A percentile compares a stretch with the other conserved stretches of the same genome.
These are phyloP conservation scores for Xenops minutus DNA, from an alignment of 2,797 vertebrate species.

Conservation along the genomic window DNA sequence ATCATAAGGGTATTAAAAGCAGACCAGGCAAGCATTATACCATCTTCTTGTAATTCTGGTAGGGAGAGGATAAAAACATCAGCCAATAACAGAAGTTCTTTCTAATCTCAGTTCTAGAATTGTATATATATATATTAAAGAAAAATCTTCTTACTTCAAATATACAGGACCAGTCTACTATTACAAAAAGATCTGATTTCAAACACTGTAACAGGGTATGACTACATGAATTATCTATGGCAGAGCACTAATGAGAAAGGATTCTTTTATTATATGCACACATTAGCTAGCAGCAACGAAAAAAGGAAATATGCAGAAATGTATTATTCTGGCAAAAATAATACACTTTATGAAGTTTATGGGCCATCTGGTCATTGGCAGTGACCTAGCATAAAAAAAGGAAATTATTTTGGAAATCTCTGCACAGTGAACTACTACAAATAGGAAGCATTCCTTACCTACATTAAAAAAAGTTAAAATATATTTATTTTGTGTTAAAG, in stretches of 20 bases:
- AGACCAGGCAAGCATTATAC: neutral
- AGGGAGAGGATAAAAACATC: neutral
- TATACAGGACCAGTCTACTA: neutral
- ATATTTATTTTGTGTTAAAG: neutral
- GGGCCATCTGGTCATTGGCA: neutral
- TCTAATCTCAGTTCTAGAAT: neutral
- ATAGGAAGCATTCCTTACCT: neutral
- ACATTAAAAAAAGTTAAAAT: neutral
- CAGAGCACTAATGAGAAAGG: neutral
- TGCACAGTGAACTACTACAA: neutral
- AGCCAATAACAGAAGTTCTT: neutral
- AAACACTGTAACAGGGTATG: neutral
- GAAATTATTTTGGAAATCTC: neutral
- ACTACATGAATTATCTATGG: neutral
- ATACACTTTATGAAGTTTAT: neutral
- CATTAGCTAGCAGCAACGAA: neutral
- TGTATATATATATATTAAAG: no score
- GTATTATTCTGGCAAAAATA: neutral
- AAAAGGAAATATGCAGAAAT: neutral
- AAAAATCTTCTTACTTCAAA: neutral
- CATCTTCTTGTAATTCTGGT: neutral
- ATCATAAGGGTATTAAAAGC: neutral
- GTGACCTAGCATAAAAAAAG: neutral
- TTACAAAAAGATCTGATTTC: neutral
- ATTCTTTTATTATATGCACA: neutral